These are phyloP conservation scores for Zaprionus davidi DNA, from an alignment of 1,140 invertebrate genomes.

Conservation along the genomic window DNA sequence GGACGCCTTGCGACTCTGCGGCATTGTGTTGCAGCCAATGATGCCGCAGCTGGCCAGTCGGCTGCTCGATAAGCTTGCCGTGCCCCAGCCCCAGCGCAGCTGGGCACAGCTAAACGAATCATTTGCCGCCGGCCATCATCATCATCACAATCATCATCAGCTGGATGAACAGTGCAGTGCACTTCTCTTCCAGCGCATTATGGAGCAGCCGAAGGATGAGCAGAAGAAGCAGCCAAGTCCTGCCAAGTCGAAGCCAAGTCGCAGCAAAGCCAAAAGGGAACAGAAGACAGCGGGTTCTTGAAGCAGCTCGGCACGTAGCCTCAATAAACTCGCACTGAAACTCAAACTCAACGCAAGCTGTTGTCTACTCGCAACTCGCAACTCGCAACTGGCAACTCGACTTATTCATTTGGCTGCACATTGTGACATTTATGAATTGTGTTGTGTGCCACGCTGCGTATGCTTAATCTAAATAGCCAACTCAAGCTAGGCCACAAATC, in stretches of 20 bases:
- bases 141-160: constrained; percentile 13
- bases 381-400: neutral
- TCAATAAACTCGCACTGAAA: constrained; percentile 61
- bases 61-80: constrained; percentile 89
- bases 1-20: constrained; percentile 92
- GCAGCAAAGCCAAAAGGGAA: constrained; percentile 64
- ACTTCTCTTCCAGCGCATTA: constrained; percentile 74
- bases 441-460: constrained; percentile 44
- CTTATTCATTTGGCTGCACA: constrained; percentile 26
- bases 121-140: constrained; percentile 38
- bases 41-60: constrained; percentile 89
- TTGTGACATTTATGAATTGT: constrained; percentile 63
- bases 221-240: constrained; percentile 33
- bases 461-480: constrained; percentile 58
- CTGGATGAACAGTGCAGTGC: constrained; percentile 61
- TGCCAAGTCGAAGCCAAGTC: constrained; percentile 22
- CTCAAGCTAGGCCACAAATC: constrained; percentile 55
- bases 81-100: constrained; percentile 85
- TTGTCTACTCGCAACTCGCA: constrained; percentile 19
- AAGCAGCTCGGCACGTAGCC: constrained; percentile 46
- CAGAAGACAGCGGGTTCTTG: constrained; percentile 44
- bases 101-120: constrained; percentile 85
- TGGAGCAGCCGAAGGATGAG: constrained; percentile 44
- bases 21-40: constrained; percentile 93
- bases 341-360: constrained; percentile 27